Evolutionary conservation across 53 echinoderm and acorn worm species (phyloP), one percentile per base, ranked within the genome.

Genomic region (Paracentrotus lividus): DNA sequence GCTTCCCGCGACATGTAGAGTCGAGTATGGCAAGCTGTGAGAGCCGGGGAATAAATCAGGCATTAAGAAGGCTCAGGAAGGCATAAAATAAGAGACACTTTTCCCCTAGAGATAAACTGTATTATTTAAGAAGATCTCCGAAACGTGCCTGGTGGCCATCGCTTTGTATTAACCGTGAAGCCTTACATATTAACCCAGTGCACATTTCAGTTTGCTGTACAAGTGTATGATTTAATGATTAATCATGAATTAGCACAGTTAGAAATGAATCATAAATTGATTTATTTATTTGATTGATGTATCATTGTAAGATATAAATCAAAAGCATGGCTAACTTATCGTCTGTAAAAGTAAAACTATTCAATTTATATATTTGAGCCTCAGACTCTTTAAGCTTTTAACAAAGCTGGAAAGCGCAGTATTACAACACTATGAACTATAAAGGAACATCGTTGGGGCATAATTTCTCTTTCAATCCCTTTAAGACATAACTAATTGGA

Each of bases 91-190:
- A 44, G 51, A 36, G 54, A 21, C 32, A 56, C 38, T 54, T 34
- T n/a, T 56, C 86, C 56, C 86, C 86, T 36, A 16, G 86, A 56
- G 45, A 47, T 47, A 47, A 81, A 81, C 81, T 81, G 81, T 47
- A 81, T 81, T 81, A 81, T 45, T 81, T 18, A 45, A 47, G 81
- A 10, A 45, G 47, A 45, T 81, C 47, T 47, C 81, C 26, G 8
- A 81, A 45, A 12, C 81, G 47, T 47, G 47, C 44, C 47, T 47
- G 81, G 81, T 21, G 21, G 38, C 72, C 3, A 69, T 34, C 9
- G 72, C 18, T 16, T 72, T 72, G 72, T 18, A 40, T 72, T 72
- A 38, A 72, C 16, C 40, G 20, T 5, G 18, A 36, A 10, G 72
- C 64, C 64, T 27, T 29, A 31, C 26, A 64, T 64, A 10, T 8